These are phyloP conservation scores for Allolobophora icterica DNA, from an alignment of 2,888 invertebrate species.

Conservation along the genomic window DNA sequence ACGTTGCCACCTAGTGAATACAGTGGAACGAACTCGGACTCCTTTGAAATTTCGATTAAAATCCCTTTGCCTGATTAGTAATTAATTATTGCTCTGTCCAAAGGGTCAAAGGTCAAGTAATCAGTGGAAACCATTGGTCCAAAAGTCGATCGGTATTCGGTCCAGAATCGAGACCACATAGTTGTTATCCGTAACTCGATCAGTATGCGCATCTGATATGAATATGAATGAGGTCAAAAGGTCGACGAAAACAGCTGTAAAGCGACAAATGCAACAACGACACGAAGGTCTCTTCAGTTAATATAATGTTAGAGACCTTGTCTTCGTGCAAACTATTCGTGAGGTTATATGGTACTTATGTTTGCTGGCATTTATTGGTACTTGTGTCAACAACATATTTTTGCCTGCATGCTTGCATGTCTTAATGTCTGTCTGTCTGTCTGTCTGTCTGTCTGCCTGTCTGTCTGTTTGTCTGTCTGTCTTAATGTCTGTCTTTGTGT, in stretches of 20 bases:
- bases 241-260: neutral
- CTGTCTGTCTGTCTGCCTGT: too few species aligned
- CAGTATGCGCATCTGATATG: neutral
- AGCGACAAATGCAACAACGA: neutral
- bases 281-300: neutral
- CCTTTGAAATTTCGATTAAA: neutral
- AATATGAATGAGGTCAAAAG: conserved; percentile 1
- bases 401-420: neutral
- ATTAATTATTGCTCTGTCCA: neutral
- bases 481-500: neutral
- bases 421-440: too few species aligned
- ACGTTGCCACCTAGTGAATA: neutral
- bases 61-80: too few species aligned
- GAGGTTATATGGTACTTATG: too few species aligned
- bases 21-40: neutral
- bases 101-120: neutral
- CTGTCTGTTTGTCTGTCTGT: too few species aligned
- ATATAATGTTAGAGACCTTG: too few species aligned
- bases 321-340: too few species aligned
- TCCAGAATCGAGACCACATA: neutral
- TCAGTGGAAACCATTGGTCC: neutral
- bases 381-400: neutral
- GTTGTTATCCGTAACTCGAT: neutral
- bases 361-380: neutral
- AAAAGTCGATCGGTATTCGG: neutral